Evolutionary conservation across 1,140 invertebrate species (phyloP), one percentile per base, ranked within the genome.

Genomic region (Ostrea denselamellosa): DNA sequence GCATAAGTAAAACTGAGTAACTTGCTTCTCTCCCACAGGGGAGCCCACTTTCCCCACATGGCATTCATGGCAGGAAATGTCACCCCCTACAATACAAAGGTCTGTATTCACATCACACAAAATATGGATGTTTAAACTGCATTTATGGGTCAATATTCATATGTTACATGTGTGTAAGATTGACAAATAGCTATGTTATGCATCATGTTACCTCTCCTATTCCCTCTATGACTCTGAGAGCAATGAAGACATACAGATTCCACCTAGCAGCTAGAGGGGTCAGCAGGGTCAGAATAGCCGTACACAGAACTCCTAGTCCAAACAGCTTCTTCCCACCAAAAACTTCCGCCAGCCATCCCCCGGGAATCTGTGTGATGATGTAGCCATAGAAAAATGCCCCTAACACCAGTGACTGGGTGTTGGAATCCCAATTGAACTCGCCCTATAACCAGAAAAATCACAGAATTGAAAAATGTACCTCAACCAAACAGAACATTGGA

Each of bases 1-100:
- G 93, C 90, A 82, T 93, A 93, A 51, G 92, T 91, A 83, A 94
- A 92, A n/a, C 90, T 90, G 14, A 87, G 83, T 19, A 94, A 84
- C 65, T 90, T 92, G 17, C 91, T 97, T 52, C 97, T 96, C 94
- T 98, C 98, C 44, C 96, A 92, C 0, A 97, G 96, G 9, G 98
- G 98, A 12, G 97, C 96, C 98, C 98, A 98, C 85, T 96, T 96
- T 0, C 97, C 96, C 97, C 97, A 97, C 65, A 98, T 96, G 9
- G 97, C 97, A 93, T 98, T 97, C 89, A 98, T 98, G 90, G 97
- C 97, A 2, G 98, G 98, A 94, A 97, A 98, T 0, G 97, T 97
- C 0, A 98, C 97, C 52, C 98, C 98, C 97, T 98, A 92, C 25
- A 62, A 19, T 52, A 14, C 83, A 54, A 22, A 53, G 83, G 22